Evolutionary conservation across 2,888 invertebrate genomes (phyloP), one percentile per base, ranked within the genome.

Genomic region (Polydrusus tereticollis): DNA sequence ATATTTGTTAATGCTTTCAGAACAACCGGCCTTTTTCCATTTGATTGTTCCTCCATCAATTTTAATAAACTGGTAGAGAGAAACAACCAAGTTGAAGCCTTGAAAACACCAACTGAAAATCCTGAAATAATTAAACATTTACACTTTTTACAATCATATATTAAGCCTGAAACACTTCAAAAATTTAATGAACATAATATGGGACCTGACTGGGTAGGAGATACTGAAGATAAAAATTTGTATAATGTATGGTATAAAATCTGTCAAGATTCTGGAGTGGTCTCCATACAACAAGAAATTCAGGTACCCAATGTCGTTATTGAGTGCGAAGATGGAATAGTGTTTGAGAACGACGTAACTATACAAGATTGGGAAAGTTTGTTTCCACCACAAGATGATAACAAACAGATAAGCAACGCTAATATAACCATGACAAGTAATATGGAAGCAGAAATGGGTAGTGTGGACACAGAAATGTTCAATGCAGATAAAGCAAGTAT

Each of bases 1-100:
- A 63, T 63, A 43, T 63, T 69, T 26, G 10, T n/a, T 18, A 69
- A 69, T 43, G 36, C 55, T 12, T 69, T 63, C 41, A 69, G 45
- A 63, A 41, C 43, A 50, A 18, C 18, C 43, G 69, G 57, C 21
- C 41, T 69, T 23, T 41, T 55, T 16, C 63, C 69, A n/a, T 52
- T 68, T 62, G 21, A 62, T 33, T 58, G 8, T 33, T 38, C 58
- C 29, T 12, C 8, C 14, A 58, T 58, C 20, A 33, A 58, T 16
- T 33, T 38, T 58, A 38, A 33, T 58, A 58, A 58, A 58, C 16
- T 58, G 20, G 12, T 58, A 58, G 33, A 16, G 6, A 36, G 29
- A 18, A 58, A 36, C 41, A 14, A 33, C 14, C 23, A 36, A 57
- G 16, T 20, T 33, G 8, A 58, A 58, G 20, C n/a, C 18, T 20